Percentiles rank a stretch among this genome's conserved stretches.
Evolutionary conservation across 2,797 vertebrate genomes (phyloP).

Genomic region (Huso huso): DNA sequence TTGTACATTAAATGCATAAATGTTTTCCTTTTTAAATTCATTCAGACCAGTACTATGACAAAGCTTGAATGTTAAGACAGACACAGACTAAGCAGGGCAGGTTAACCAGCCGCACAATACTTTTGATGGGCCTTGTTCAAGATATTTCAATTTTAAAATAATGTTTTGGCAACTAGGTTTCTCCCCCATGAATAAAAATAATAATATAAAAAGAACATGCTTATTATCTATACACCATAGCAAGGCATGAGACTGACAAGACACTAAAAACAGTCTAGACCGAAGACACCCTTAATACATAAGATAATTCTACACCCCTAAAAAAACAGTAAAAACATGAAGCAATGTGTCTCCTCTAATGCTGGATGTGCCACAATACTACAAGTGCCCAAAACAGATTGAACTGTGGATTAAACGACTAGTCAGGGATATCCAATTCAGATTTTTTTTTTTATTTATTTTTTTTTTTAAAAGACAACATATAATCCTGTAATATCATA

Average conservation of each 20-base stretch:
- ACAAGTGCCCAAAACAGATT: slow-evolving; percentile 23
- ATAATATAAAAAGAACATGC: slow-evolving; percentile 40
- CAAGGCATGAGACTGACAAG: slow-evolving; percentile 41
- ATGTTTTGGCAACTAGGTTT: slow-evolving; percentile 42
- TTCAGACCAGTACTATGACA: too few species aligned
- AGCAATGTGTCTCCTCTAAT: slow-evolving; percentile 30
- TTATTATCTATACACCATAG: slow-evolving; percentile 54
- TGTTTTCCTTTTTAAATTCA: too few species aligned
- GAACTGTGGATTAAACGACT: slow-evolving; percentile 7
- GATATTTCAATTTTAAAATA: slow-evolving; percentile 38
- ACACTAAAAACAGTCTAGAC: slow-evolving; percentile 29
- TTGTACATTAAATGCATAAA: too few species aligned
- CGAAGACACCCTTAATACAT: slow-evolving; percentile 38
- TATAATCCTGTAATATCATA: too few species aligned
- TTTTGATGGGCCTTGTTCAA: slow-evolving; percentile 41
- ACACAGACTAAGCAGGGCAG: slow-evolving; percentile 41
- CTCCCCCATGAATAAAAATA: slow-evolving; percentile 24
- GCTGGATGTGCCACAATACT: slow-evolving; percentile 37
- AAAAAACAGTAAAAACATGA: slow-evolving; percentile 38
- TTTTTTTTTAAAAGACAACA: too few species aligned
- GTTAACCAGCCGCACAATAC: slow-evolving; percentile 51
- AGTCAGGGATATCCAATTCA: too few species aligned
- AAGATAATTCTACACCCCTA: slow-evolving; percentile 30
- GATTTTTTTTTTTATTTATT: too few species aligned
- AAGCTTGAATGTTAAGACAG: slow-evolving; percentile 19